A percentile compares a stretch with the other conserved stretches of the same genome.
Evolutionary conservation across 2,113 vertebrate species (phyloP).

Genomic region (Psittacula cyanocephala): DNA sequence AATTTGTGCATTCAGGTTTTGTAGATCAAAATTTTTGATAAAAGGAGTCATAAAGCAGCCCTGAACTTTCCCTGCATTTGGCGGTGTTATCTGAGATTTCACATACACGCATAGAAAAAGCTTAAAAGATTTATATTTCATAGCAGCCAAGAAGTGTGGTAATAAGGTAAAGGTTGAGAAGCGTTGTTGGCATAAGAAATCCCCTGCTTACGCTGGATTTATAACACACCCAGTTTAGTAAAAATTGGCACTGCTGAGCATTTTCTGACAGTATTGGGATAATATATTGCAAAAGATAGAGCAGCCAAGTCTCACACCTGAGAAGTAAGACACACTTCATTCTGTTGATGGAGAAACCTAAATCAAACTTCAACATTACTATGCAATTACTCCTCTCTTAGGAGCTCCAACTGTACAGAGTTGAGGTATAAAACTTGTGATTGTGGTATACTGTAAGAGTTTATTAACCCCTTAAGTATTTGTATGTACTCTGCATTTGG

Average conservation of each 20-base stretch:
- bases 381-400: slow-evolving; percentile 15
- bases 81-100: slow-evolving; percentile 43
- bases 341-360: slow-evolving; percentile 53
- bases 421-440: slow-evolving; percentile 22
- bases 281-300: slow-evolving; percentile 51
- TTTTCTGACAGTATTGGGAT: slow-evolving; percentile 67
- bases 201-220: slow-evolving; percentile 55
- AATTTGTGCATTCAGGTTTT: neutral
- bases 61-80: slow-evolving; percentile 56
- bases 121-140: slow-evolving; percentile 49
- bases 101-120: slow-evolving; percentile 40
- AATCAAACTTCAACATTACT: slow-evolving; percentile 53
- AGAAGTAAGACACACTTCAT: slow-evolving; percentile 61
- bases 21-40: slow-evolving; percentile 50
- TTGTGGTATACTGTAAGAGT: slow-evolving; percentile 8
- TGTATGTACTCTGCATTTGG: neutral
- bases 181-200: slow-evolving; percentile 67
- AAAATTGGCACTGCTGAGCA: slow-evolving; percentile 58
- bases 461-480: slow-evolving; percentile 66
- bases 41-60: slow-evolving; percentile 6
- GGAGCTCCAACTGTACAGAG: neutral
- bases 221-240: slow-evolving; percentile 60
- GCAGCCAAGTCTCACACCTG: slow-evolving; percentile 77
- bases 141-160: slow-evolving; percentile 64
- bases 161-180: slow-evolving; percentile 76